Evolutionary conservation across 2,797 vertebrate species (phyloP), one percentile per base, ranked within the genome.

Genomic region (Lepilemur ruficaudatus): DNA sequence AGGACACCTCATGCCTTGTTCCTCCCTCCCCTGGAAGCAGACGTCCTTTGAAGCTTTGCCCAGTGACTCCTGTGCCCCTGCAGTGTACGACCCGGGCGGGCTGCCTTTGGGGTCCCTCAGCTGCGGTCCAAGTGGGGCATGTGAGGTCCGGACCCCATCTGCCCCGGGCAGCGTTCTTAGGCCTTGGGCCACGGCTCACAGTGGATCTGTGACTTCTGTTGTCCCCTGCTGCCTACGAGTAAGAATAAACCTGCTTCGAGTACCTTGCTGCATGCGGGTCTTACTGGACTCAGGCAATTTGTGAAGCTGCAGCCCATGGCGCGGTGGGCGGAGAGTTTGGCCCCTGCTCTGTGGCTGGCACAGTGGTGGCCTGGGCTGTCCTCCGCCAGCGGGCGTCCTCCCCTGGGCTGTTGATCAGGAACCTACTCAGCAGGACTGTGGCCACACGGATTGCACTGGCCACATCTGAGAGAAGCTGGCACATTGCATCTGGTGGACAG

Each of bases 401-500:
- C 35, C 2, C 9, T 41, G 52, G 23, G 15, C 2, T 57, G 76
- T 13, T 41, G 8, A 38, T 41, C 28, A 7, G 38, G 38, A 70
- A 3, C 38, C 4, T 48, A 2, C 81, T 28, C 5, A 6, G 20
- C 8, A 43, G n/a, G 20, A 35, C 10, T 25, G 7, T 11, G 23
- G 35, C 28, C 57, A 23, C 23, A 1, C 0, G 28, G 25, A 6
- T 7, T 0, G 9, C 18, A 18, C 6, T 11, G 5, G 7, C 7
- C 30, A 10, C 4, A 2, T 9, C 14, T 9, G 1, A 35, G 28
- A 67, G 55, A 67, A 13, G 3, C 30, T 7, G 0, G 1, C 0
- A 0, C 14, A 22, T 14, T 2, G 17, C 8, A 12, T 4, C 17
- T 35, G 57, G 2, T 9, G 14, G 32, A 13, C 28, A 6, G 23